These are phyloP conservation scores for Entelurus aequoreus DNA, from an alignment of 2,113 vertebrate species.

Conservation along the genomic window DNA sequence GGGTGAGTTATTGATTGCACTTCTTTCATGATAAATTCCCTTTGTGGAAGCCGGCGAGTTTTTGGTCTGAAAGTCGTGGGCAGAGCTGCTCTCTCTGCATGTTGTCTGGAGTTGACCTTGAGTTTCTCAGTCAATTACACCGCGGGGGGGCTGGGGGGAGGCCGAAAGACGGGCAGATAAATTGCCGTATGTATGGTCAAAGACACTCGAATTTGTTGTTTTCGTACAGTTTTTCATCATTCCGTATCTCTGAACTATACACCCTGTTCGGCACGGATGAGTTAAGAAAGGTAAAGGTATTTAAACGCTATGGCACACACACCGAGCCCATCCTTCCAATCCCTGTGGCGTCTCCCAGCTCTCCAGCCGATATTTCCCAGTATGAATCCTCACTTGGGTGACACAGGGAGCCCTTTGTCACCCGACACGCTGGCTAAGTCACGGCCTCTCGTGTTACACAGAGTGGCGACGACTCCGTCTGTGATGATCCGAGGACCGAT, in stretches of 20 bases:
- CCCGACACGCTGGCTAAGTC: conserved; percentile 24
- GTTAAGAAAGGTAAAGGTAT: too few relatives aligned
- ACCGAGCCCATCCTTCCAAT: conserved; percentile 40
- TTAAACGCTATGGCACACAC: too few relatives aligned
- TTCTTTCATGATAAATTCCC: conserved; percentile 71
- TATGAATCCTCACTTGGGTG: conserved; percentile 37
- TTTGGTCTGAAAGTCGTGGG: conserved; percentile 28
- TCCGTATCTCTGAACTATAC: not conserved
- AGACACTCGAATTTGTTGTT: not conserved
- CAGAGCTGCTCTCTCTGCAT: conserved; percentile 32
- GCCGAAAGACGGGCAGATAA: conserved; percentile 16
- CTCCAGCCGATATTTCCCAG: conserved; percentile 45
- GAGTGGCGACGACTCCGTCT: conserved; percentile 34
- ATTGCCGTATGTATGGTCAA: not conserved
- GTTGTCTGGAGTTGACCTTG: conserved; percentile 27
- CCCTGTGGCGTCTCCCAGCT: conserved; percentile 44
- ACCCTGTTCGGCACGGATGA: conserved; percentile 10
- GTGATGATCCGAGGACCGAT: conserved; percentile 53
- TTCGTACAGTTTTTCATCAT: not conserved
- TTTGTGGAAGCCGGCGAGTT: conserved; percentile 60
- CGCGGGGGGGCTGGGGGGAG: not conserved
- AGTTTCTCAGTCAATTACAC: conserved; percentile 5
- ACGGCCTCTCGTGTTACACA: conserved; percentile 46
- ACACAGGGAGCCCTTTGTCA: conserved; percentile 43
- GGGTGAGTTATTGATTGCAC: conserved; percentile 61